Conservation (phyloP, 2,888 invertebrate genomes). For the Caradrina kadenii region DNA sequence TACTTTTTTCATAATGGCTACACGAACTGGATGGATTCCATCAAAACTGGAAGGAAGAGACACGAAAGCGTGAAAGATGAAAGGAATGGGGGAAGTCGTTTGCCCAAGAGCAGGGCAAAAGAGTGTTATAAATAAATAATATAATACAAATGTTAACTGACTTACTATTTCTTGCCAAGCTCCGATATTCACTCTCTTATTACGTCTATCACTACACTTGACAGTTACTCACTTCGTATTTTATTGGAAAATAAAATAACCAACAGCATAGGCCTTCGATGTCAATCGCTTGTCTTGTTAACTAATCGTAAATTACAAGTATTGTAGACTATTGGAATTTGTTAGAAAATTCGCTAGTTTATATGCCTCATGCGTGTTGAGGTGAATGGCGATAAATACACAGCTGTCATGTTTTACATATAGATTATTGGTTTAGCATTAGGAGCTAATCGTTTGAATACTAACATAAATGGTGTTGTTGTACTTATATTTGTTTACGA, state of each 20-base stretch:
- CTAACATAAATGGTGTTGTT: conserved; percentile 42
- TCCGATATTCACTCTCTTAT: too few species aligned
- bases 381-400: conserved; percentile 50
- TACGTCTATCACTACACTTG: too few species aligned
- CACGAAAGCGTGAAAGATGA: too few species aligned
- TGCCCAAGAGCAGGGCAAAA: too few species aligned
- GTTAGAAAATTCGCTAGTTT: conserved; percentile 39
- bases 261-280: neutral
- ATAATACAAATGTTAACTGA: too few species aligned
- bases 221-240: neutral
- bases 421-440: conserved; percentile 51
- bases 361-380: conserved; percentile 34
- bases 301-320: conserved; percentile 37
- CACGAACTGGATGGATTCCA: too few species aligned
- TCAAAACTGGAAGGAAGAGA: too few species aligned
- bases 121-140: too few species aligned
- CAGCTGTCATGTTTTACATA: conserved; percentile 51
- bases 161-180: too few species aligned
- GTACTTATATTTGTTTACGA: neutral
- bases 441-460: conserved; percentile 39
- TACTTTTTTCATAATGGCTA: too few species aligned
- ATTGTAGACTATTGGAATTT: conserved; percentile 29
- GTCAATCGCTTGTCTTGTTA: conserved; percentile 39
- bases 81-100: too few species aligned
- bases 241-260: conserved; percentile 13